phyloP scores from a whole-genome alignment of 2,113 vertebrate genomes.

The Macaca fascicularis region T2T-MFA8v1.1 NC_088381.1:79155001-79155500 shows the following conservation, averaged over 20 bases:
- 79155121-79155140: not conserved
- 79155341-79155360: too few relatives aligned
- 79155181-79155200: not conserved
- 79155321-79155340: too few relatives aligned
- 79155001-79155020: not conserved
- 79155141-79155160: not conserved
- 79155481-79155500: fast-evolving
- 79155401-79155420: too few relatives aligned
- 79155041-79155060: not conserved
- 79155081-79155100: not conserved
- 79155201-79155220: not conserved
- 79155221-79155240: not conserved
- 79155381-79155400: too few relatives aligned
- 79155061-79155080: not conserved
- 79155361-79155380: too few relatives aligned
- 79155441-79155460: too few relatives aligned
- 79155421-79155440: too few relatives aligned
- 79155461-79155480: too few relatives aligned
- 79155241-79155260: not conserved
- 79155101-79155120: not conserved
- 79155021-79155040: not conserved
- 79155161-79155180: not conserved
- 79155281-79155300: too few relatives aligned
- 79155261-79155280: too few relatives aligned
- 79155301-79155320: too few relatives aligned